Conservation (phyloP, 2,888 invertebrate genomes). For the Aspidiotus rigidus region DNA sequence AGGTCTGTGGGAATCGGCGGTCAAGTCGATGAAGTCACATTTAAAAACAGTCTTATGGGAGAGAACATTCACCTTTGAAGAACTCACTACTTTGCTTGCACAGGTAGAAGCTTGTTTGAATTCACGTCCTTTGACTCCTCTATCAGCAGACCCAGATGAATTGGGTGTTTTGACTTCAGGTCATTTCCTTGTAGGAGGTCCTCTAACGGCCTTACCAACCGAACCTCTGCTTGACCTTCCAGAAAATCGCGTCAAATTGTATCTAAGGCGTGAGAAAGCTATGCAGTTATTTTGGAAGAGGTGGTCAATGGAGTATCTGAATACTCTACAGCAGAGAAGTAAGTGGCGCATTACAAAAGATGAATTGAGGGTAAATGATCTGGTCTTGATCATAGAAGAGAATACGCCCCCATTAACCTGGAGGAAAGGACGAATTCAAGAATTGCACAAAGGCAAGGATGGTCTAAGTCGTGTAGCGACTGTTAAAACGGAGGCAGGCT, state of each 20-base stretch:
- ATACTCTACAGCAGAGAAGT: conserved; percentile 38
- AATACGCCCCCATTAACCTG: conserved; percentile 38
- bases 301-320: conserved; percentile 39
- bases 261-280: conserved; percentile 37
- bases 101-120: conserved; percentile 40
- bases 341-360: conserved; percentile 38
- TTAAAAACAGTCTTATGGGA: neutral
- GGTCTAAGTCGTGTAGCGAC: conserved; percentile 38
- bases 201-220: conserved; percentile 38
- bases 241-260: conserved; percentile 36
- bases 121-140: conserved; percentile 39
- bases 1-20: conserved; percentile 15
- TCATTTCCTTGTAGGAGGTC: conserved; percentile 40
- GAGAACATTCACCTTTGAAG: conserved; percentile 38
- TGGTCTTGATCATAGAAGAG: conserved; percentile 39
- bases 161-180: conserved; percentile 40
- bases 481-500: conserved; percentile 36
- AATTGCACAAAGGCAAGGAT: conserved; percentile 39
- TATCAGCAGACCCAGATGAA: conserved; percentile 38
- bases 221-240: conserved; percentile 36
- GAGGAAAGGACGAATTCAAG: conserved; percentile 37
- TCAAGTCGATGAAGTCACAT: neutral
- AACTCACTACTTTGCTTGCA: conserved; percentile 38
- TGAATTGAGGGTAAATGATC: conserved; percentile 35
- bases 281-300: conserved; percentile 39